phyloP scores from a whole-genome alignment of 2,888 invertebrate species.

The Gonocerus acuteangulatus region DNA sequence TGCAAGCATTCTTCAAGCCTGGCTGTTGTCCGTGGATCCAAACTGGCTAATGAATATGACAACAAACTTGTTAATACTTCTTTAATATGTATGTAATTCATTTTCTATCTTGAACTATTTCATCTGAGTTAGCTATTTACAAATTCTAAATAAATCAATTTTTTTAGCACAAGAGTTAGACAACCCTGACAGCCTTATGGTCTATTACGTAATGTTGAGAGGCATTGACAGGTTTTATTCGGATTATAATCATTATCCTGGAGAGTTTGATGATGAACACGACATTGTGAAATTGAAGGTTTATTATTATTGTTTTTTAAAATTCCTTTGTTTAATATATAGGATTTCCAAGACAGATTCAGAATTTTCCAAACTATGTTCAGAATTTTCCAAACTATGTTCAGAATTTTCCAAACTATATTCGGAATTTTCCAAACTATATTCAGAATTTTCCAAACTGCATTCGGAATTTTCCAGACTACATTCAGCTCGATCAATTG shows the following conservation, averaged over 20 bases:
- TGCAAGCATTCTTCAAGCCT: constrained; percentile 83
- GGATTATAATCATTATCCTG: constrained; percentile 84
- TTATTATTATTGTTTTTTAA: background rate
- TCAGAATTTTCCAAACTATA: no score
- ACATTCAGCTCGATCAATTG: no score
- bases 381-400: no score
- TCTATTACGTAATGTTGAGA: constrained; percentile 81
- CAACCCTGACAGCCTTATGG: constrained; percentile 76
- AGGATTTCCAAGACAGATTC: no score
- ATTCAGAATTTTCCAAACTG: no score
- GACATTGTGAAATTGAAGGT: constrained; percentile 82
- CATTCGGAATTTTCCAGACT: no score
- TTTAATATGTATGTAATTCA: constrained; percentile 26
- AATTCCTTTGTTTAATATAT: background rate
- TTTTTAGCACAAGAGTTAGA: constrained; percentile 59
- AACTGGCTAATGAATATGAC: constrained; percentile 72
- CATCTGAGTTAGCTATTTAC: no score
- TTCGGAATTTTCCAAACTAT: no score
- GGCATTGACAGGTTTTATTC: constrained; percentile 84
- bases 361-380: no score
- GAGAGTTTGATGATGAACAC: constrained; percentile 76
- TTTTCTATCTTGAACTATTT: no score
- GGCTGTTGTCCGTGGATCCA: constrained; percentile 62
- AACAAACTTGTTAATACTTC: constrained; percentile 43
- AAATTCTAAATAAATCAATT: no score